Evolutionary conservation across 2,113 vertebrate species (phyloP).

Genomic region (Pelecanus crispus): DNA sequence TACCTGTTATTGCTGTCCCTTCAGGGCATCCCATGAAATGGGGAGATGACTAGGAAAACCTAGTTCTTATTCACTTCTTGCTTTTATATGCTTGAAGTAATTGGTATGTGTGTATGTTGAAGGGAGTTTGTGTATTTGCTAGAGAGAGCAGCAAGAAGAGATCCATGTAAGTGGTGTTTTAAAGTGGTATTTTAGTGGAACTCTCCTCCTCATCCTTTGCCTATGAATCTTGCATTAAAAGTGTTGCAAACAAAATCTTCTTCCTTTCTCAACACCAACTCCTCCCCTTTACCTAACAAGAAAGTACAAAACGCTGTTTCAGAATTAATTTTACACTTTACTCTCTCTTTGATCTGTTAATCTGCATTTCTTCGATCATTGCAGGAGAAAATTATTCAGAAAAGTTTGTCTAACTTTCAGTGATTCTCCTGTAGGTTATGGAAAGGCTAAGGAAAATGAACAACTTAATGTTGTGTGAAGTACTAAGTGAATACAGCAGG

Average conservation of each 20-base stretch:
- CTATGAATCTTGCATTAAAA: background rate
- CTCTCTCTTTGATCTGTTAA: background rate
- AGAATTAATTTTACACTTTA: background rate
- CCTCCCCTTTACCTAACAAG: background rate
- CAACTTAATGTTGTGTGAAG: background rate
- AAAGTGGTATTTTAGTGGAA: background rate
- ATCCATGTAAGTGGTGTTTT: background rate
- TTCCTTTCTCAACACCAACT: background rate
- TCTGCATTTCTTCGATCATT: background rate
- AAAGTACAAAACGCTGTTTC: background rate
- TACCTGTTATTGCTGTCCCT: background rate
- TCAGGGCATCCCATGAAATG: background rate
- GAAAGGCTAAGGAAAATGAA: background rate
- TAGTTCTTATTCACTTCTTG: background rate
- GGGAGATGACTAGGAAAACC: background rate
- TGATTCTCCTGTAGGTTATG: background rate
- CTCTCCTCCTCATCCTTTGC: background rate
- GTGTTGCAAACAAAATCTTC: background rate
- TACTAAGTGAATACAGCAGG: background rate
- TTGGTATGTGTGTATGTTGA: background rate
- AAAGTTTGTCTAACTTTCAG: background rate
- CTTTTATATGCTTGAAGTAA: background rate
- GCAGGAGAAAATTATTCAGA: background rate
- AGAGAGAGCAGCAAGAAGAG: background rate
- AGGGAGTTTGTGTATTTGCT: background rate